Evolutionary conservation across 2,888 invertebrate species (phyloP).

Genomic region (Archaeoteleia sp.): DNA sequence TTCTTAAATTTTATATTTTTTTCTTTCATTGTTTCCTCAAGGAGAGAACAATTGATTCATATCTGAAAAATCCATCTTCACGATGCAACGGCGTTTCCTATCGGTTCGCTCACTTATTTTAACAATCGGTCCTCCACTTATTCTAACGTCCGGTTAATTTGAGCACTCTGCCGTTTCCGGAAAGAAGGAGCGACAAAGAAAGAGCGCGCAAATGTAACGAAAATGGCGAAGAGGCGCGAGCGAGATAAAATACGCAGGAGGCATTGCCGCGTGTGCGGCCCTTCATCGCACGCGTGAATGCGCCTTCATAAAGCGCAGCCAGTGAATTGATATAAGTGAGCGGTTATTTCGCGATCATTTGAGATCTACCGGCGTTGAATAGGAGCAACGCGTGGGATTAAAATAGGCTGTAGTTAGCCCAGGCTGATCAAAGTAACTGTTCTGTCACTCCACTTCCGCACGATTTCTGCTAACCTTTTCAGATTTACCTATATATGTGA

Average conservation of each 20-base stretch:
- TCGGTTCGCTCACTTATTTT: slow-evolving; percentile 27
- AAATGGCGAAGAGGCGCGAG: slow-evolving; percentile 24
- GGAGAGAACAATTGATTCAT: background rate
- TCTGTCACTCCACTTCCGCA: slow-evolving; percentile 44
- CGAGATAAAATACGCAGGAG: slow-evolving; percentile 35
- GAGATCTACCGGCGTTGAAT: slow-evolving; percentile 65
- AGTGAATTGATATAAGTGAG: slow-evolving; percentile 74
- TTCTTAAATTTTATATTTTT: too few relatives aligned
- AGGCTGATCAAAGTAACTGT: slow-evolving; percentile 47
- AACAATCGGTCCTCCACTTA: slow-evolving; percentile 45
- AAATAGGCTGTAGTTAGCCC: slow-evolving; percentile 51
- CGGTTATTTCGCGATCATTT: slow-evolving; percentile 74
- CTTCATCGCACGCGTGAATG: slow-evolving; percentile 71
- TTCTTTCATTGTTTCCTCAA: too few relatives aligned
- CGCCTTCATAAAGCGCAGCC: slow-evolving; percentile 70
- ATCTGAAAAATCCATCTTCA: slow-evolving; percentile 2
- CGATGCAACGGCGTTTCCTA: slow-evolving; percentile 20
- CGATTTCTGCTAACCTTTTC: slow-evolving; percentile 50
- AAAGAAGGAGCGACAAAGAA: slow-evolving; percentile 44
- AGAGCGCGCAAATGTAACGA: slow-evolving; percentile 44
- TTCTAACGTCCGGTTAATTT: slow-evolving; percentile 63
- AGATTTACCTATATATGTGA: slow-evolving; percentile 44
- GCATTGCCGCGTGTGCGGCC: slow-evolving; percentile 51
- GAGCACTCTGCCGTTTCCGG: slow-evolving; percentile 58
- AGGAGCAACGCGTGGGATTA: slow-evolving; percentile 47